Evolutionary conservation across 2,113 vertebrate species (phyloP).

Genomic region (Centrocercus urophasianus): DNA sequence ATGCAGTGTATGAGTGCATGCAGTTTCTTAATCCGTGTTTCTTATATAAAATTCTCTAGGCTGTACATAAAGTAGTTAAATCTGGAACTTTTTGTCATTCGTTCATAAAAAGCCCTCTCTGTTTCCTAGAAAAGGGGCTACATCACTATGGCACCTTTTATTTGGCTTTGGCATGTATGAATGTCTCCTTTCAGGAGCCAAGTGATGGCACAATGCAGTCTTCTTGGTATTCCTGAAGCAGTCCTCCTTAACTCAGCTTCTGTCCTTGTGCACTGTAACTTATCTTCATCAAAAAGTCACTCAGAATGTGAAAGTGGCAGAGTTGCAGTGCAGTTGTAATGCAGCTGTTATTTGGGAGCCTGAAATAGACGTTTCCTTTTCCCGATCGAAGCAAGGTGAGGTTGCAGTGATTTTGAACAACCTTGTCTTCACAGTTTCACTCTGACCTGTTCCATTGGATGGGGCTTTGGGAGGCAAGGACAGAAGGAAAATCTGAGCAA

Average conservation of each 20-base stretch:
- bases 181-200: neutral
- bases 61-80: rapidly evolving
- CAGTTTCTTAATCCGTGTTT: neutral
- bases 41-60: neutral
- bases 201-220: neutral
- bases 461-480: neutral
- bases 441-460: neutral
- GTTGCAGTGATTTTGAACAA: neutral
- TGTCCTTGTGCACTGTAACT: neutral
- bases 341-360: neutral
- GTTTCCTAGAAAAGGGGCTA: neutral
- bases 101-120: neutral
- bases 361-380: neutral
- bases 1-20: neutral
- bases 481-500: neutral
- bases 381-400: neutral
- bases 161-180: neutral
- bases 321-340: neutral
- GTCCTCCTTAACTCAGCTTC: neutral
- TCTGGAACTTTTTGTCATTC: neutral
- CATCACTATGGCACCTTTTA: neutral
- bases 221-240: neutral
- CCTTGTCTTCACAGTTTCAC: neutral
- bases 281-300: neutral
- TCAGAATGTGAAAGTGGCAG: neutral